These are phyloP conservation scores for Platyura marginata DNA, from an alignment of 1,140 invertebrate species.

Conservation along the genomic window DNA sequence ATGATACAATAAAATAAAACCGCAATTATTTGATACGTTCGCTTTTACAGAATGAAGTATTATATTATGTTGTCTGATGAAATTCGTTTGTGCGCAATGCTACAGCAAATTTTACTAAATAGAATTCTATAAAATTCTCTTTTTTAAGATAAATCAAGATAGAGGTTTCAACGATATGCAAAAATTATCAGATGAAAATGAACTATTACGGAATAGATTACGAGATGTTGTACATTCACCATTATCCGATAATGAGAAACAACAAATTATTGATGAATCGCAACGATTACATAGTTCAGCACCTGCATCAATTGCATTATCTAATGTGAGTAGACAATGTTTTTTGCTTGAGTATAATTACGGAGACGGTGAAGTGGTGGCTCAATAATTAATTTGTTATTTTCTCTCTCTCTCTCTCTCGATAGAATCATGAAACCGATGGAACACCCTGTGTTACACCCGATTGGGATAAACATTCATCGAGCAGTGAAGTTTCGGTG, in stretches of 20 bases:
- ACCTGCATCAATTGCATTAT: slow-evolving; percentile 38
- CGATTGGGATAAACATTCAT: slow-evolving; percentile 80
- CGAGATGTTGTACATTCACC: slow-evolving; percentile 59
- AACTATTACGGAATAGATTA: slow-evolving; percentile 45
- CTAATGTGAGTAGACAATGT: slow-evolving; percentile 29
- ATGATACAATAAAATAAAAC: no score
- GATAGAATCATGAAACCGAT: slow-evolving; percentile 23
- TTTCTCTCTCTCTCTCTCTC: no score
- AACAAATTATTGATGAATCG: slow-evolving; percentile 48
- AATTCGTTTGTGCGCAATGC: no score
- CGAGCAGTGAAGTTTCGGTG: slow-evolving; percentile 74
- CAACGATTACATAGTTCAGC: slow-evolving; percentile 42
- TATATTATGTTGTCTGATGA: no score
- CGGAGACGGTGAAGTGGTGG: no score
- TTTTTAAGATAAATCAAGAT: slow-evolving; percentile 26
- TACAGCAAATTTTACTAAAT: no score
- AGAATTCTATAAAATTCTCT: no score
- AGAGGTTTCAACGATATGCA: slow-evolving; percentile 42
- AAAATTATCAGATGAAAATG: slow-evolving; percentile 52
- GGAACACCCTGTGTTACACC: slow-evolving; percentile 42
- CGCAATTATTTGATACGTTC: no score
- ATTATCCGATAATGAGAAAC: slow-evolving; percentile 63
- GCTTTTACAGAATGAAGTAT: no score
- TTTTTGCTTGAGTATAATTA: no score
- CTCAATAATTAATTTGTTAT: no score